phyloP scores from a whole-genome alignment of 2,888 invertebrate species.

The Prenolepis imparis region DNA sequence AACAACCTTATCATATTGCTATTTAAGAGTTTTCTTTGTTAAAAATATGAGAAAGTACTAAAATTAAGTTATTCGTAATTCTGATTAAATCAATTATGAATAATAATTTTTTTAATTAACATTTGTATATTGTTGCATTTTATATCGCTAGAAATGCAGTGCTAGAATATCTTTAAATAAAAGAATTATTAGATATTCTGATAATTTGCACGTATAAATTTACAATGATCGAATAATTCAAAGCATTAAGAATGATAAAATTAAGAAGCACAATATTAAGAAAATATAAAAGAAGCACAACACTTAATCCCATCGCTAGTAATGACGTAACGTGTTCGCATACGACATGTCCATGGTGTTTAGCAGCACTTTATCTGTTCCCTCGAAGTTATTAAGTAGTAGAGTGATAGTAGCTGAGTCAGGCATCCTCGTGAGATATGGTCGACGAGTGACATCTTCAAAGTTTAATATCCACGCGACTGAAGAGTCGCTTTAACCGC shows the following conservation, averaged over 20 bases:
- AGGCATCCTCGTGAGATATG: conserved; percentile 74
- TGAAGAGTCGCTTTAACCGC: conserved; percentile 78
- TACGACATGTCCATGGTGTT: conserved; percentile 74
- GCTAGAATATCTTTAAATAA: neutral
- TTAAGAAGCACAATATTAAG: neutral
- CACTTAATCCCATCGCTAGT: too few species aligned
- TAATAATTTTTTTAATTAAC: neutral
- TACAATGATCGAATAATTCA: neutral
- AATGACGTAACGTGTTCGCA: conserved; percentile 70
- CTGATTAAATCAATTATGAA: neutral
- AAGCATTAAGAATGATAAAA: neutral
- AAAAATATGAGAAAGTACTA: neutral
- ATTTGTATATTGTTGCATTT: neutral
- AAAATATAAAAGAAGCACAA: too few species aligned
- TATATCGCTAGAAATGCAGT: neutral
- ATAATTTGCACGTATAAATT: neutral
- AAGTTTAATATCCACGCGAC: conserved; percentile 83
- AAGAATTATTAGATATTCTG: neutral
- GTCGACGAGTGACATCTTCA: conserved; percentile 79
- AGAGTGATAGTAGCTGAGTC: conserved; percentile 82
- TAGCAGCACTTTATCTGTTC: conserved; percentile 82
- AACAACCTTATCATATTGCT: neutral
- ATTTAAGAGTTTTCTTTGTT: neutral
- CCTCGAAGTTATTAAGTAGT: conserved; percentile 80
- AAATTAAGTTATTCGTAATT: neutral